These are phyloP conservation scores for Gopherus evgoodei DNA, from an alignment of 2,113 vertebrate species.

Conservation along the genomic window DNA sequence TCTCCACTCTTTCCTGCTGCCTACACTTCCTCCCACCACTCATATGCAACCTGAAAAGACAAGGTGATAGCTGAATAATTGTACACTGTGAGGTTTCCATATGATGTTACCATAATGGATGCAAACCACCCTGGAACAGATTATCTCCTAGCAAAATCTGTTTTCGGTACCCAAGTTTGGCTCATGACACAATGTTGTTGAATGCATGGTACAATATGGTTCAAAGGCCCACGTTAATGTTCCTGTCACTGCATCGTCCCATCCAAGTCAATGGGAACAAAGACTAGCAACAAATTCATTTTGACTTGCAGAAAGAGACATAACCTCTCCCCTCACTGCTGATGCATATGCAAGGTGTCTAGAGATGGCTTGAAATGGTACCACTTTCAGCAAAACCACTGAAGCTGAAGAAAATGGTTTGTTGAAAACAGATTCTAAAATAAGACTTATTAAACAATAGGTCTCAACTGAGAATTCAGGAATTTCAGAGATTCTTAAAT, in stretches of 20 bases:
- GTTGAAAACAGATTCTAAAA: background rate
- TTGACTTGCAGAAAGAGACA: background rate
- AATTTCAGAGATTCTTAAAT: background rate
- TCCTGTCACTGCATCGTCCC: background rate
- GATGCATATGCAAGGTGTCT: background rate
- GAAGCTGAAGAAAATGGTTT: background rate
- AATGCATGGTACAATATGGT: fast-evolving
- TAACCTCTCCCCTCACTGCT: background rate
- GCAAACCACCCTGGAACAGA: background rate
- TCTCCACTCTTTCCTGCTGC: background rate
- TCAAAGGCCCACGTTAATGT: background rate
- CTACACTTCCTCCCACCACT: background rate
- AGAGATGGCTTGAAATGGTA: background rate
- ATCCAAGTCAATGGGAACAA: background rate
- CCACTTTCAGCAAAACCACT: background rate
- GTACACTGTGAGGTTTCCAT: background rate
- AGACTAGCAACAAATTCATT: background rate
- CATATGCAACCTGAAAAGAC: background rate
- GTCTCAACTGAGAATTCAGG: background rate
- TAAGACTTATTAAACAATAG: background rate
- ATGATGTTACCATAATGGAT: background rate
- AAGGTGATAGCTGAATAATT: background rate
- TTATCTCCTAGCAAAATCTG: background rate
- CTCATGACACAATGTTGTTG: background rate
- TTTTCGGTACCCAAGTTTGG: fast-evolving